Evolutionary conservation across 1,140 invertebrate species (phyloP), one percentile per base, ranked within the genome.

Genomic region (Oppia nitens): DNA sequence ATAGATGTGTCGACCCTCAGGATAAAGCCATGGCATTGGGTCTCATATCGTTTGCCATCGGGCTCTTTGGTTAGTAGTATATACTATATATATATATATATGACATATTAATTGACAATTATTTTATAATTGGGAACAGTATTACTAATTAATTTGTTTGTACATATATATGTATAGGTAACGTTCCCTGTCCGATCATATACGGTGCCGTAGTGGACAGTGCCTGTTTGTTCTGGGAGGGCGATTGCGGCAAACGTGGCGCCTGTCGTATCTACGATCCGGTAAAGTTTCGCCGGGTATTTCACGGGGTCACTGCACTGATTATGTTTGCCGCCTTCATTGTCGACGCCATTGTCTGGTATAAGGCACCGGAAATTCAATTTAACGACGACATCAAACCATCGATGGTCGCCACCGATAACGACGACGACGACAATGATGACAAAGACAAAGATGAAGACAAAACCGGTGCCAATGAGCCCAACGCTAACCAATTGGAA

Each of bases 21-120:
- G 88, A 93, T 70, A 92, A 92, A 72, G 87, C 87, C 32, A 90
- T 92, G 87, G 89, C 89, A 53, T 78, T 93, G 66, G 89, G 88
- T 17, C 79, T 93, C 59, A 89, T 93, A 70, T 86, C 90, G 68
- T 91, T 89, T 73, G 87, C 88, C 53, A 91, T 91, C 64, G 87
- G 87, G 45, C 76, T 92, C 61, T 90, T 92, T 72, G 87, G 87
- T 81, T 70, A 76, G 72, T 72, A 32, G n/a, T 9, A 11, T 40
- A 24, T 62, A 28, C 53, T 59, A 60, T 48, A 48, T 32, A 47
- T 25, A 53, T 57, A 17, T 54, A 48, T 57, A 28, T 48, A 57
- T 47, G n/a, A 27, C 28, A 24, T 49, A 51, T 45, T 25, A 49
- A 26, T 49, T 12, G n/a, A n/a, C n/a, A n/a, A n/a, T n/a, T n/a